phyloP scores from a whole-genome alignment of 2,888 invertebrate species.

The Andrena hattorfiana region DNA sequence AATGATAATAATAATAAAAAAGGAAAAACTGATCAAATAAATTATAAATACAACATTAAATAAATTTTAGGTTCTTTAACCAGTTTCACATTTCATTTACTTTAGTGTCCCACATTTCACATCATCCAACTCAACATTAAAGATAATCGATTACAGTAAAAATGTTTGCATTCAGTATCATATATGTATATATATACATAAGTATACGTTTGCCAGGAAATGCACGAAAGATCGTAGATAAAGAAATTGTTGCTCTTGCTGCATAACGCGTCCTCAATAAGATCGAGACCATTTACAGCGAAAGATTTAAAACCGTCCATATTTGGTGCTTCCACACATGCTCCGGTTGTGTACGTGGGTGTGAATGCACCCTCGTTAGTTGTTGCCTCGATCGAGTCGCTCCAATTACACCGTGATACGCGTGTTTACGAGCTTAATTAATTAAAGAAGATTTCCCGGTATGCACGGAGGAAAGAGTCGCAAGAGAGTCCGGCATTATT shows the following conservation, averaged over 20 bases:
- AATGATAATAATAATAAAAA: too few relatives aligned
- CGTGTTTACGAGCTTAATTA: conserved; percentile 65
- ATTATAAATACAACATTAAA: too few relatives aligned
- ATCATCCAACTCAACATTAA: too few relatives aligned
- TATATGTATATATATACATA: too few relatives aligned
- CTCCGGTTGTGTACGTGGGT: conserved; percentile 59
- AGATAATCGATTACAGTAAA: too few relatives aligned
- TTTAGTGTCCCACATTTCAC: too few relatives aligned
- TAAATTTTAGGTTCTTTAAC: too few relatives aligned
- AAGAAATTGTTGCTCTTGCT: background rate
- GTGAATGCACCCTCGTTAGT: conserved; percentile 76
- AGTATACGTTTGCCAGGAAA: background rate
- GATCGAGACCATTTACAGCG: conserved; percentile 42
- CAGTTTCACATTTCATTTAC: too few relatives aligned
- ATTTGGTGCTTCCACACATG: conserved; percentile 71
- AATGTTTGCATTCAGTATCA: too few relatives aligned
- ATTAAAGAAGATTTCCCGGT: conserved; percentile 55
- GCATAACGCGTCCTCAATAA: conserved; percentile 7
- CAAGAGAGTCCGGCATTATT: conserved; percentile 10
- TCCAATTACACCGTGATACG: conserved; percentile 77
- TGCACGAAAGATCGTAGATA: background rate
- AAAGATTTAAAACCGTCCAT: conserved; percentile 61
- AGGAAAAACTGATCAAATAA: too few relatives aligned
- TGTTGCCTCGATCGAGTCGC: conserved; percentile 73
- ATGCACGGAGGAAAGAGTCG: conserved; percentile 22